phyloP scores from a whole-genome alignment of 2,797 vertebrate genomes.

The Alcedo quadribrachys region DNA sequence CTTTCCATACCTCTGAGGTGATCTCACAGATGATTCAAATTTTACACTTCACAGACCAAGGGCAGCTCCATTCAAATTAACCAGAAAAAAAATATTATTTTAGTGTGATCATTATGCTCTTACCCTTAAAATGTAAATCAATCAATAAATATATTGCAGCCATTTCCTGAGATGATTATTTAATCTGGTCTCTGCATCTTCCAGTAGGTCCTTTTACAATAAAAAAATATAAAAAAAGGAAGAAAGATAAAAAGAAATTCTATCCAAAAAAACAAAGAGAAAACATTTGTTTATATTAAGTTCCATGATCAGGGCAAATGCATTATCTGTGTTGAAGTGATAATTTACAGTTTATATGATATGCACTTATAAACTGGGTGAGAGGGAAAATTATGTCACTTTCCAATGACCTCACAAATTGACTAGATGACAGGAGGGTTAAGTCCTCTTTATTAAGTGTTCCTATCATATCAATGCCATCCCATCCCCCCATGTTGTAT shows the following conservation, averaged over 20 bases:
- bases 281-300: neutral
- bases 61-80: neutral
- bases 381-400: neutral
- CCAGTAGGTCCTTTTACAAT: neutral
- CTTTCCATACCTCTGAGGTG: neutral
- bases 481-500: accelerated
- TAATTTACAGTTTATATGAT: neutral
- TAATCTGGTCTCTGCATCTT: neutral
- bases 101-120: neutral
- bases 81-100: neutral
- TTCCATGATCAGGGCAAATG: neutral
- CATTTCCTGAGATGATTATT: neutral
- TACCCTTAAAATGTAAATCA: neutral
- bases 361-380: neutral
- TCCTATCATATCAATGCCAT: neutral
- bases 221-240: neutral
- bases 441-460: neutral
- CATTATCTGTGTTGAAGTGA: neutral
- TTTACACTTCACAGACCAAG: neutral
- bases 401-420: accelerated
- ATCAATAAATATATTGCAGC: neutral
- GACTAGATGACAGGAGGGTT: neutral
- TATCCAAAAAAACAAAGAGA: neutral
- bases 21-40: neutral
- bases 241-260: neutral